A percentile compares a stretch with the other conserved stretches of the same genome.
phyloP scores from a whole-genome alignment of 1,140 invertebrate genomes.

The Paracyclopina nana region DNA sequence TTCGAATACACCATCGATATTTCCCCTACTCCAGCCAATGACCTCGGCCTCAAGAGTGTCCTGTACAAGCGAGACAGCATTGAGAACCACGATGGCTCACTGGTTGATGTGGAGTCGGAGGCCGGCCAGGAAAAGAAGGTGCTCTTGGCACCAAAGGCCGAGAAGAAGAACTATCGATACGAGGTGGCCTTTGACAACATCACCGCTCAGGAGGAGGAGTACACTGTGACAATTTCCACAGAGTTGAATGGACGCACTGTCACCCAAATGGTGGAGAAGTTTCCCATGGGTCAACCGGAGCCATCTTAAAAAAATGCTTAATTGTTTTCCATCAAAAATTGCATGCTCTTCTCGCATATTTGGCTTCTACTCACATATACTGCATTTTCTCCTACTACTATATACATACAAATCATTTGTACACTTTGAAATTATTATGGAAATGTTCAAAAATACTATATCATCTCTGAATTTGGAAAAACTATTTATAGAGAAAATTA shows the following conservation, averaged over 20 bases:
- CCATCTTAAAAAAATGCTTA: too few relatives aligned
- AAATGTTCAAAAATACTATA: too few relatives aligned
- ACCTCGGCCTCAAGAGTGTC: slow-evolving; percentile 5
- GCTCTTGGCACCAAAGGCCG: neutral
- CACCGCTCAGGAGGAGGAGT: neutral
- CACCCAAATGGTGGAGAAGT: slow-evolving; percentile 11
- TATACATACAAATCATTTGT: too few relatives aligned
- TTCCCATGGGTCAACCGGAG: neutral
- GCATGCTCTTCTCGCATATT: too few relatives aligned
- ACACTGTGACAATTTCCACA: slow-evolving; percentile 10
- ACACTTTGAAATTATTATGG: too few relatives aligned
- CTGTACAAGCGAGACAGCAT: slow-evolving; percentile 3
- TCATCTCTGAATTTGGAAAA: too few relatives aligned
- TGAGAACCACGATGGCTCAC: neutral
- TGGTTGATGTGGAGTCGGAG: neutral
- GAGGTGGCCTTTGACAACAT: slow-evolving; percentile 2
- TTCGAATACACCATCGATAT: slow-evolving; percentile 14
- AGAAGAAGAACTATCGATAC: neutral
- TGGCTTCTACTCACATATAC: too few relatives aligned
- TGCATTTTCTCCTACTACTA: too few relatives aligned
- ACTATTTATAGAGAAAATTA: too few relatives aligned
- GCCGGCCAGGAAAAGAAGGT: neutral
- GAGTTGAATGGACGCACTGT: slow-evolving; percentile 11
- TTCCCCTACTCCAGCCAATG: neutral
- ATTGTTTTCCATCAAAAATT: too few relatives aligned